Percentiles rank a stretch among this genome's conserved stretches.
These are phyloP conservation scores for Temnothorax nylanderi DNA, from an alignment of 1,140 invertebrate genomes.

Conservation along the genomic window DNA sequence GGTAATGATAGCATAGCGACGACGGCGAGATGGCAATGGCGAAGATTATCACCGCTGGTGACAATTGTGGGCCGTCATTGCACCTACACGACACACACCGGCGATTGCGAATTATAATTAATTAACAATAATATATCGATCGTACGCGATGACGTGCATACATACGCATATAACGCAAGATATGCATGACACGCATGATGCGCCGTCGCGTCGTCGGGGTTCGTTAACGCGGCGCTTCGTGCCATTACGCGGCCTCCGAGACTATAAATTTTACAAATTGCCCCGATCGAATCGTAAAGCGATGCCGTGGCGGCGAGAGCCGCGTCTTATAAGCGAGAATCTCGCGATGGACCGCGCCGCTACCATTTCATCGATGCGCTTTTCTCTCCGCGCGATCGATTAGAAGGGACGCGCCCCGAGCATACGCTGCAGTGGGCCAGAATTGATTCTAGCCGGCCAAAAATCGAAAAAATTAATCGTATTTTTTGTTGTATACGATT, in stretches of 20 bases:
- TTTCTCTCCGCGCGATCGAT: conserved; percentile 58
- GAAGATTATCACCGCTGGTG: neutral
- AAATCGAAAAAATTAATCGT: no score
- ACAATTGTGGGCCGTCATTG: neutral
- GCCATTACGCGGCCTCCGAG: conserved; percentile 37
- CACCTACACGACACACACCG: neutral
- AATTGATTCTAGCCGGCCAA: no score
- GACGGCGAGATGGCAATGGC: neutral
- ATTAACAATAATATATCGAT: conserved; percentile 63
- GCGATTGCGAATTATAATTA: conserved; percentile 66
- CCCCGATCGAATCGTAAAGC: conserved; percentile 71
- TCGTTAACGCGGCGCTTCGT: conserved; percentile 68
- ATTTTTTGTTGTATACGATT: no score
- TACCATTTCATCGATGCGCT: conserved; percentile 34
- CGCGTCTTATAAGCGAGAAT: conserved; percentile 29
- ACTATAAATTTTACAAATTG: conserved; percentile 77
- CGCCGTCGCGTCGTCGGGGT: conserved; percentile 61
- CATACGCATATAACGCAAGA: neutral
- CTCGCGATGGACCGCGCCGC: neutral
- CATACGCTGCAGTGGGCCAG: no score
- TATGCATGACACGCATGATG: neutral
- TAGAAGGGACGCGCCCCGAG: conserved; percentile 16
- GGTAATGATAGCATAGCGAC: conserved; percentile 36
- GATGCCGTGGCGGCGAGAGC: conserved; percentile 26
- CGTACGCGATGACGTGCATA: neutral